These are phyloP conservation scores for Micronycteris hirsuta DNA, from an alignment of 2,113 vertebrate species.

Conservation along the genomic window DNA sequence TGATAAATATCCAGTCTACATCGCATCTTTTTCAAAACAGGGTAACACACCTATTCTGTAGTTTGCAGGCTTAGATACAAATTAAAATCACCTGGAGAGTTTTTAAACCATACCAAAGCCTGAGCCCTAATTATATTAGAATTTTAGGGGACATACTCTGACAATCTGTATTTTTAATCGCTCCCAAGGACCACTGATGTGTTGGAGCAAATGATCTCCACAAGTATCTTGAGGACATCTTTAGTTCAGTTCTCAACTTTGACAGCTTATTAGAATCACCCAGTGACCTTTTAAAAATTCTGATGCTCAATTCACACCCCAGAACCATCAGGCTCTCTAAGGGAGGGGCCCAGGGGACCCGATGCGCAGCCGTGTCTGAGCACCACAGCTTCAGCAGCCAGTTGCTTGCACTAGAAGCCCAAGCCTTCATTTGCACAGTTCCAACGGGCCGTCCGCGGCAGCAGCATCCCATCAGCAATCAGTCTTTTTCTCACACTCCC, in stretches of 20 bases:
- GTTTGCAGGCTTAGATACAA: background rate
- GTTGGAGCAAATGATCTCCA: background rate
- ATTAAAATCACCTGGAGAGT: constrained; percentile 23
- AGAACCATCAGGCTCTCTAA: background rate
- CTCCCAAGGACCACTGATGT: background rate
- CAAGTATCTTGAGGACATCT: background rate
- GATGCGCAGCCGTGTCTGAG: rapidly evolving
- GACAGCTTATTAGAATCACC: background rate
- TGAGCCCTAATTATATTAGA: background rate
- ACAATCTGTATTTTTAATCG: background rate
- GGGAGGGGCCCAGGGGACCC: background rate
- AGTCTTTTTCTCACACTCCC: background rate
- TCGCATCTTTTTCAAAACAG: background rate
- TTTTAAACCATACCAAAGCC: background rate
- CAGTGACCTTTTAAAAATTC: background rate
- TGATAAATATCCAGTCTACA: background rate
- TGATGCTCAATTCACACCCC: background rate
- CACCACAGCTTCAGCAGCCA: background rate
- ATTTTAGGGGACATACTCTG: background rate
- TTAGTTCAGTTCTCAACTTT: background rate
- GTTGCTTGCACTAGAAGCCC: background rate
- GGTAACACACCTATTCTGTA: rapidly evolving
- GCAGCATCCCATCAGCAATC: background rate
- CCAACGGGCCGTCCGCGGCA: background rate
- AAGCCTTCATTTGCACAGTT: rapidly evolving